Evolutionary conservation across 1,140 invertebrate genomes (phyloP), one percentile per base, ranked within the genome.

Genomic region (Arctopsyche grandis): DNA sequence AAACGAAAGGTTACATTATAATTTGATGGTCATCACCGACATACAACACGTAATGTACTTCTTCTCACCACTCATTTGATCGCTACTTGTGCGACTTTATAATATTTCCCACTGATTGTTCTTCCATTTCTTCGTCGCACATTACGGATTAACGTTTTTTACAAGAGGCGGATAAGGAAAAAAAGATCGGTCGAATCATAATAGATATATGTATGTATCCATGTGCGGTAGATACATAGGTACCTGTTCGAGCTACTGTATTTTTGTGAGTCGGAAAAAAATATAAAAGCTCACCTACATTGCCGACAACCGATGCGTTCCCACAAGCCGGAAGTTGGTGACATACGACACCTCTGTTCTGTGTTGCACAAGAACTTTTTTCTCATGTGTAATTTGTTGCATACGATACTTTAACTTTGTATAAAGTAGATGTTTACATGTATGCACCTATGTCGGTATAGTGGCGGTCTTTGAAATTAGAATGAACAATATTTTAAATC

Each of bases 311-410:
- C 22, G 69, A 24, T 69, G 9, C 29, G 16, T 56, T 74, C 48
- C 48, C 71, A 74, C 71, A 58, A 58, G 71, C 71, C 71, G 71
- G 71, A 74, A 74, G 48, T 22, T 24, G 43, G 21, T 58, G 71
- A 74, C 71, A 74, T 74, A 74, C 52, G 46, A 74, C 71, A 74
- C 71, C 71, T 56, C 46, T 74, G 22, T 58, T 52, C 12, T 52
- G 46, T 52, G 21, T 52, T 58, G 48, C 16, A 16, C 48, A 38
- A 38, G 29, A 38, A 7, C 29, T 38, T n/a, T 56, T 56, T 56
- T 56, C 10, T 21, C 19, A 4, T 56, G 10, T 56, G 52, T 56
- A 56, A 16, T 16, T 56, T 56, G 14, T 56, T 56, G 19, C 52
- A 56, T 10, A 16, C 14, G 19, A 56, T 16, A 56, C 52, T 56